Percentiles rank a stretch among this genome's conserved stretches.
Conservation (phyloP, 2,888 invertebrate species). For the Troides helena region DNA sequence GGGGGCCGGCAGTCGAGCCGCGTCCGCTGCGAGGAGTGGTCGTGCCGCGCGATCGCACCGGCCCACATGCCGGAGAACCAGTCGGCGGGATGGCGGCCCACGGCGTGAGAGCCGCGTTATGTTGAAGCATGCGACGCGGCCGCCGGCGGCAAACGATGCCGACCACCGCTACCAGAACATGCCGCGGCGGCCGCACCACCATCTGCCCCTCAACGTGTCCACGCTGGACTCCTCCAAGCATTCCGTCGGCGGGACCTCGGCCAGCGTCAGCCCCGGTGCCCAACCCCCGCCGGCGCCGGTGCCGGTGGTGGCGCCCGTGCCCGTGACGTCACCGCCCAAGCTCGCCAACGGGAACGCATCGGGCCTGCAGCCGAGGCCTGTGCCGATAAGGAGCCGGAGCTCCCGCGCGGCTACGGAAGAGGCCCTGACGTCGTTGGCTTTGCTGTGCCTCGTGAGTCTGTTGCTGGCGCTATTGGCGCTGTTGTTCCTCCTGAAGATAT, state of each 20-base stretch:
- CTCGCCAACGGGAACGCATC: constrained; percentile 80
- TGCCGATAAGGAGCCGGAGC: constrained; percentile 57
- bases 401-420: constrained; percentile 79
- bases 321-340: constrained; percentile 69
- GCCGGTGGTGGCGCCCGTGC: constrained; percentile 54
- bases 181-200: constrained; percentile 80
- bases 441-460: constrained; percentile 91
- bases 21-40: constrained; percentile 53
- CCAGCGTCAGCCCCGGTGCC: constrained; percentile 80
- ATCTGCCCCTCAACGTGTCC: constrained; percentile 84
- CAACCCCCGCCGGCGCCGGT: constrained; percentile 52
- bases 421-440: constrained; percentile 90
- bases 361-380: constrained; percentile 64
- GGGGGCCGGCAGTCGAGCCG: constrained; percentile 51
- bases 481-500: constrained; percentile 91
- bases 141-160: constrained; percentile 76
- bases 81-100: constrained; percentile 70
- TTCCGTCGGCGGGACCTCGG: constrained; percentile 80
- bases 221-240: constrained; percentile 84
- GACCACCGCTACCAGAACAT: constrained; percentile 79
- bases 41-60: constrained; percentile 47
- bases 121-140: constrained; percentile 87
- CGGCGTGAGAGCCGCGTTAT: constrained; percentile 76
- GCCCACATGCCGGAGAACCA: constrained; percentile 66
- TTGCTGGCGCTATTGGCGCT: constrained; percentile 90